Evolutionary conservation across 1,140 invertebrate genomes (phyloP).

Genomic region (Ooceraea biroi): DNA sequence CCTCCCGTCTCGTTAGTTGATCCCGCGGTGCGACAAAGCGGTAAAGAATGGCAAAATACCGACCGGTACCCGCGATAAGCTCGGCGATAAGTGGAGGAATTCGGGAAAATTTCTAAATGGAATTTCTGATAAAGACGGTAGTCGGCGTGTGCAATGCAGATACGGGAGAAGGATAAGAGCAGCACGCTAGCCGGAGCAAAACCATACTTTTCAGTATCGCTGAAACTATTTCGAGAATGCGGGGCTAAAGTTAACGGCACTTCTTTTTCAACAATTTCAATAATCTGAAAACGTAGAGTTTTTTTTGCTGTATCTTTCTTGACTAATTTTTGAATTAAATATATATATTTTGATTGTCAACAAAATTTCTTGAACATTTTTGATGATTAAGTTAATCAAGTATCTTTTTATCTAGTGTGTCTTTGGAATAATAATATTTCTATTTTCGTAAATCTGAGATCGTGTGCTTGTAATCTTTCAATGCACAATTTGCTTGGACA

Average conservation of each 20-base stretch:
- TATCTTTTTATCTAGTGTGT: no score
- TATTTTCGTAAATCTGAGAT: no score
- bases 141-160: slow-evolving; percentile 27
- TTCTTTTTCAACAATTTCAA: slow-evolving; percentile 53
- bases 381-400: no score
- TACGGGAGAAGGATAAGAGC: slow-evolving; percentile 12
- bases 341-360: no score
- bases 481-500: no score
- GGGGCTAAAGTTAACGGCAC: not conserved
- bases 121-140: slow-evolving; percentile 57
- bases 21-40: slow-evolving; percentile 41
- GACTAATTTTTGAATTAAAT: no score
- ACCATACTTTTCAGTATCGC: slow-evolving; percentile 50
- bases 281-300: slow-evolving; percentile 38
- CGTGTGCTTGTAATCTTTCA: no score
- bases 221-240: slow-evolving; percentile 47
- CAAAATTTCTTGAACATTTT: no score
- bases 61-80: slow-evolving; percentile 38
- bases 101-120: slow-evolving; percentile 58
- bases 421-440: no score
- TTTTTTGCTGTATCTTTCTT: not conserved
- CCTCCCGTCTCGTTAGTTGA: slow-evolving; percentile 43
- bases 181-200: slow-evolving; percentile 26
- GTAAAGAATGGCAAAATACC: slow-evolving; percentile 35
- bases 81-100: slow-evolving; percentile 55